Evolutionary conservation across 2,888 invertebrate genomes (phyloP).

Genomic region (Hemicrepidius hirtus): DNA sequence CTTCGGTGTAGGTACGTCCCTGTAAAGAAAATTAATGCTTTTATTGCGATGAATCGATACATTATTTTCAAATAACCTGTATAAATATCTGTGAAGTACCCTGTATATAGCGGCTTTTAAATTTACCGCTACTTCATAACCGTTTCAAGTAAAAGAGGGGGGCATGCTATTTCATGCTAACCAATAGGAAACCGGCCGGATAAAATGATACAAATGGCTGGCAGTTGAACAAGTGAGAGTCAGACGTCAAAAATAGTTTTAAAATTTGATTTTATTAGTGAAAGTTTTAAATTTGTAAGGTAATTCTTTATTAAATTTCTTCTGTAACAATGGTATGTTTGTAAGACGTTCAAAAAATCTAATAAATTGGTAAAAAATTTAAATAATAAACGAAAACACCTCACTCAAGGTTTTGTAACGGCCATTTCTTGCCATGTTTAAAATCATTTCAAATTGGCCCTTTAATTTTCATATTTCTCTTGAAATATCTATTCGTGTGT

Average conservation of each 20-base stretch:
- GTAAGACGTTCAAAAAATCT: not conserved
- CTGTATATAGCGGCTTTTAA: not conserved
- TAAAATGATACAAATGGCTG: slow-evolving; percentile 7
- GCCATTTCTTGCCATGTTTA: not conserved
- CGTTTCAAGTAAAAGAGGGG: not conserved
- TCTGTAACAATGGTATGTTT: not conserved
- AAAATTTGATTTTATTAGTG: slow-evolving; percentile 19
- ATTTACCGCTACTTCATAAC: not conserved
- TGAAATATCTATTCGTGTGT: not conserved
- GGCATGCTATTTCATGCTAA: too few relatives aligned
- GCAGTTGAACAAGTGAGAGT: slow-evolving; percentile 24
- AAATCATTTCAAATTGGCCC: not conserved
- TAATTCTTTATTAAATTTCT: not conserved
- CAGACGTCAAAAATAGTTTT: slow-evolving; percentile 20
- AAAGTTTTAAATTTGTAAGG: slow-evolving; percentile 22
- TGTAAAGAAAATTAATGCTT: slow-evolving; percentile 67
- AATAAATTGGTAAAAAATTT: not conserved
- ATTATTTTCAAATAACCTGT: too few relatives aligned
- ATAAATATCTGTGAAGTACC: too few relatives aligned
- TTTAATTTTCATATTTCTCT: not conserved
- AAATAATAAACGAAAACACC: not conserved
- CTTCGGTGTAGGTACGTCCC: slow-evolving; percentile 80
- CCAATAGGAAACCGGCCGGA: slow-evolving; percentile 14
- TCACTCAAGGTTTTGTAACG: slow-evolving; percentile 1
- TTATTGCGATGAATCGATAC: too few relatives aligned